These are phyloP conservation scores for Diplodus sargus DNA, from an alignment of 2,797 vertebrate genomes.

Conservation along the genomic window DNA sequence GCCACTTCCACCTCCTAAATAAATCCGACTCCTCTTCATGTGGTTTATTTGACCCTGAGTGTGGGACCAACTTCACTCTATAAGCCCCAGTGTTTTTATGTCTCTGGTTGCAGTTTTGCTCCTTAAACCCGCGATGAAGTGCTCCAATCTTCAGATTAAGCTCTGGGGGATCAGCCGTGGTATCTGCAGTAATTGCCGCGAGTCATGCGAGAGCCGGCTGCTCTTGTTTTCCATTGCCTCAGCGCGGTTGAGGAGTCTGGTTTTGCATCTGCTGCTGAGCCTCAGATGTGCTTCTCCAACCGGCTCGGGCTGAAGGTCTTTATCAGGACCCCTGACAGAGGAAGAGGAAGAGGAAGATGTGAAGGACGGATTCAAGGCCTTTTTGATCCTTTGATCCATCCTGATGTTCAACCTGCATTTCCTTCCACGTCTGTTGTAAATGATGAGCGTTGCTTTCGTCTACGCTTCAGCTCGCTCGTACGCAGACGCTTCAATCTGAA, in stretches of 20 bases:
- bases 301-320: conserved; percentile 15
- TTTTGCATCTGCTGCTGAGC: conserved; percentile 29
- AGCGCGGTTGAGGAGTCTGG: conserved; percentile 34
- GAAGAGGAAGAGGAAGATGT: conserved; percentile 17
- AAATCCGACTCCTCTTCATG: neutral
- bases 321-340: conserved; percentile 36
- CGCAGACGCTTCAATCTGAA: neutral
- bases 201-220: conserved; percentile 50
- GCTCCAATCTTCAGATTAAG: conserved; percentile 36
- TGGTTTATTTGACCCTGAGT: neutral
- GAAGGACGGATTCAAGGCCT: conserved; percentile 26
- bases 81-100: neutral
- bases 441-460: neutral
- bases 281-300: conserved; percentile 21
- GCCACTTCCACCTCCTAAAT: neutral
- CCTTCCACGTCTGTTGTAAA: neutral
- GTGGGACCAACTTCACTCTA: neutral
- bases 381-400: no score
- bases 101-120: neutral
- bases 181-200: conserved; percentile 56
- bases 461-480: no score
- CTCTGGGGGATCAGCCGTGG: conserved; percentile 21
- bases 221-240: conserved; percentile 54
- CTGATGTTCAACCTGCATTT: conserved; percentile 1
- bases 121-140: neutral